Percentiles rank a stretch among this genome's conserved stretches.
Evolutionary conservation across 2,797 vertebrate genomes (phyloP).

Genomic region (Hydrophis major): DNA sequence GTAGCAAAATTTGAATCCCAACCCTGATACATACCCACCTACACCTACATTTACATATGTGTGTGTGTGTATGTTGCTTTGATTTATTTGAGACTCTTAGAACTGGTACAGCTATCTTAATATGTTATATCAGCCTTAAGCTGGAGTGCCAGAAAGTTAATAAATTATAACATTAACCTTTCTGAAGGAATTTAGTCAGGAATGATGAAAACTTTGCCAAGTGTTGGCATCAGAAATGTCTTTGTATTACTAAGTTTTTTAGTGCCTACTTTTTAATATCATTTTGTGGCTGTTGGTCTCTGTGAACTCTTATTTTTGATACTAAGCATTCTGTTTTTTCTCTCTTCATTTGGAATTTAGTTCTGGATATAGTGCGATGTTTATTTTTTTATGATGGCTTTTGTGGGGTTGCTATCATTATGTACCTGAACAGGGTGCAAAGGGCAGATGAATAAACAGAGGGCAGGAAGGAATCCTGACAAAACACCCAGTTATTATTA

Average conservation of each 20-base stretch:
- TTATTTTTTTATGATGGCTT: neutral
- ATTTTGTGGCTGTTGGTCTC: neutral
- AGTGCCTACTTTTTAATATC: neutral
- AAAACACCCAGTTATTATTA: neutral
- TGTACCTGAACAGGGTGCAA: neutral
- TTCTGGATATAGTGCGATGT: neutral
- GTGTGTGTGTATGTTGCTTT: neutral
- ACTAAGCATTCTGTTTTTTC: neutral
- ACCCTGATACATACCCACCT: too few relatives aligned
- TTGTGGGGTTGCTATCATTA: neutral
- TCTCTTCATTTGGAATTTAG: neutral
- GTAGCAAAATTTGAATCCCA: too few relatives aligned
- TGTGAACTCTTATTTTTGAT: neutral
- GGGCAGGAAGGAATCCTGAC: neutral
- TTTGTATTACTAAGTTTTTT: neutral
- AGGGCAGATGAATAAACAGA: neutral
- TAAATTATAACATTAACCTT: neutral
- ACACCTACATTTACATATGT: too few relatives aligned
- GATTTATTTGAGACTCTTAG: neutral
- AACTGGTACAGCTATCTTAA: neutral
- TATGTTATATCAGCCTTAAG: neutral
- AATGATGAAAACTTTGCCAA: neutral
- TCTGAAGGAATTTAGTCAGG: neutral
- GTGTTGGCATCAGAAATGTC: neutral
- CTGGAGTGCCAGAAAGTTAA: neutral